phyloP scores from a whole-genome alignment of 2,888 invertebrate genomes.

The Drosophila maculinotata region DNA sequence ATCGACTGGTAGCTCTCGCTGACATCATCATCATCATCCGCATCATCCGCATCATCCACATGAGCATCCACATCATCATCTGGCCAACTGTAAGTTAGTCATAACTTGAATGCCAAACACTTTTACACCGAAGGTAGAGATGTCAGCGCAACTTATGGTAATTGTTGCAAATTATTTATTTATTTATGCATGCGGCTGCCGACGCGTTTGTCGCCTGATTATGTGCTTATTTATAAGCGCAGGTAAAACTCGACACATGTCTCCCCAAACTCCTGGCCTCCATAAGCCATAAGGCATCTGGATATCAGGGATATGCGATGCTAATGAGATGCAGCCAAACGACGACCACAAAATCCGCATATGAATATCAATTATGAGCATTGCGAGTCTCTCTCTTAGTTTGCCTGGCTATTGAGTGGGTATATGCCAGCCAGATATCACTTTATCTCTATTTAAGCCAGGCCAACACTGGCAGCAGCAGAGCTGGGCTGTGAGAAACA shows the following conservation, averaged over 20 bases:
- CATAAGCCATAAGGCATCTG: too few species aligned
- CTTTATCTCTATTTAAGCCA: slow-evolving; percentile 15
- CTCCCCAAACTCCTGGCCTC: slow-evolving; percentile 4
- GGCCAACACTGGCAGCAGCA: slow-evolving; percentile 6
- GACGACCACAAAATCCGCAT: slow-evolving; percentile 52
- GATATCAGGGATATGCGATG: slow-evolving; percentile 53
- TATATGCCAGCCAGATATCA: slow-evolving; percentile 9
- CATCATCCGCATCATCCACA: slow-evolving; percentile 36
- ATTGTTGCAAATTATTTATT: slow-evolving; percentile 78
- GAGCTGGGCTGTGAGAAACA: slow-evolving; percentile 25
- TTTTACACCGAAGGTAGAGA: slow-evolving; percentile 39
- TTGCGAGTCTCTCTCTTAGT: not conserved
- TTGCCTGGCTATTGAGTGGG: slow-evolving; percentile 3
- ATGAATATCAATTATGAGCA: slow-evolving; percentile 73
- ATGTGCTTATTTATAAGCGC: slow-evolving; percentile 77
- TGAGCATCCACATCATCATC: slow-evolving; percentile 32
- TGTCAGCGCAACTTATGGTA: slow-evolving; percentile 71
- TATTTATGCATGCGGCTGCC: slow-evolving; percentile 67
- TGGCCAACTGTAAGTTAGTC: slow-evolving; percentile 43
- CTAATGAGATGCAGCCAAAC: slow-evolving; percentile 76
- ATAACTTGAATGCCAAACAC: slow-evolving; percentile 58
- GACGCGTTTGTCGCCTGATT: slow-evolving; percentile 76
- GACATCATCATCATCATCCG: slow-evolving; percentile 53
- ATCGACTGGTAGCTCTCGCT: slow-evolving; percentile 70
- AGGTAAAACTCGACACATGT: slow-evolving; percentile 46